Evolutionary conservation across 2,888 invertebrate genomes (phyloP).

Genomic region (Lomographa bimaculata): DNA sequence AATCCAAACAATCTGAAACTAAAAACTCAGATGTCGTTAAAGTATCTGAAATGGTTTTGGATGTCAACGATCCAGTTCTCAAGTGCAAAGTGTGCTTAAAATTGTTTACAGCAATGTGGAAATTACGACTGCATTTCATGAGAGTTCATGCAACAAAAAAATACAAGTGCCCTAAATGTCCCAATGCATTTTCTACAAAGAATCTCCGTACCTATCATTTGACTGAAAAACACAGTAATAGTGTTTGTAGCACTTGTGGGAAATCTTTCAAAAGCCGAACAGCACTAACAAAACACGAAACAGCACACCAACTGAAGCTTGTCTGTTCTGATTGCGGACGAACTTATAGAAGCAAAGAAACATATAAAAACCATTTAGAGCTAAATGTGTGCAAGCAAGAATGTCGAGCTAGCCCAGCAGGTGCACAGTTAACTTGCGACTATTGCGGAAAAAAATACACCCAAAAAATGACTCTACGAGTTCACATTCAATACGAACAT

Average conservation of each 20-base stretch:
- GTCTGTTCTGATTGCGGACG: constrained; percentile 66
- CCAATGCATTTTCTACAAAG: constrained; percentile 49
- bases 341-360: constrained; percentile 58
- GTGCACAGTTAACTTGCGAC: constrained; percentile 65
- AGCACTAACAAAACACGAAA: constrained; percentile 58
- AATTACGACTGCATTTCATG: constrained; percentile 55
- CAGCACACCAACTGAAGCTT: constrained; percentile 48
- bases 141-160: constrained; percentile 58
- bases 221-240: constrained; percentile 47
- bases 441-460: constrained; percentile 69
- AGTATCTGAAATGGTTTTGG: constrained; percentile 46
- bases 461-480: constrained; percentile 64
- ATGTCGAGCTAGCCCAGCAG: constrained; percentile 50
- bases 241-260: constrained; percentile 62
- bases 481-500: constrained; percentile 71
- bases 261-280: constrained; percentile 55
- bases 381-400: constrained; percentile 56
- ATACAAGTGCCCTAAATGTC: constrained; percentile 52
- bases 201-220: constrained; percentile 48
- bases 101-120: constrained; percentile 43
- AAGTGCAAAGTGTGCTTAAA: constrained; percentile 58
- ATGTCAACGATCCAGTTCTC: constrained; percentile 40
- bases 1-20: constrained; percentile 21
- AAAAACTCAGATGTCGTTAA: constrained; percentile 9
- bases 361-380: constrained; percentile 61